These are phyloP conservation scores for Gobionotothen gibberifrons DNA, from an alignment of 2,797 vertebrate species.

Conservation along the genomic window DNA sequence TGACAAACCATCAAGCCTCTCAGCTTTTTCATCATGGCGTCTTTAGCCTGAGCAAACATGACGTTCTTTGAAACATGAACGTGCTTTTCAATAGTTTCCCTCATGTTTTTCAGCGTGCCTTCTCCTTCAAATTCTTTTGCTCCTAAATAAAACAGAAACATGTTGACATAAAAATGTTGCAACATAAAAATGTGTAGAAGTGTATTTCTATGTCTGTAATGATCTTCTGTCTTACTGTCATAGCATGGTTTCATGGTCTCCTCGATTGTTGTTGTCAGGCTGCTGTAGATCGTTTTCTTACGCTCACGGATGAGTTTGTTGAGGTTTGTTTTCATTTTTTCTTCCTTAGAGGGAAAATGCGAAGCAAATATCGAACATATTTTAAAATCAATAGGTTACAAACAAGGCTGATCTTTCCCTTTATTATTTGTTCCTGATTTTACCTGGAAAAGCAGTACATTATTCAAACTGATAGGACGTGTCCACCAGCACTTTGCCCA, in stretches of 20 bases:
- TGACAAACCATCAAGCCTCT: constrained; percentile 33
- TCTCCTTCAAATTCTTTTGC: rapidly evolving
- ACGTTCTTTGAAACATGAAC: neutral
- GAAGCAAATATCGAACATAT: neutral
- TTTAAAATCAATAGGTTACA: neutral
- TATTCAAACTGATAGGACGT: no score
- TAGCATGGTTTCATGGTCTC: constrained; percentile 49
- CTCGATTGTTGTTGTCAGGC: constrained; percentile 28
- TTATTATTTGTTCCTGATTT: neutral
- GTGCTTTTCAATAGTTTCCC: neutral
- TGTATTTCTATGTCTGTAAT: neutral
- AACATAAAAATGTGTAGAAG: no score
- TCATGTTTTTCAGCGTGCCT: neutral
- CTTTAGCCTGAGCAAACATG: constrained; percentile 51
- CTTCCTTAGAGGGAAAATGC: constrained; percentile 25
- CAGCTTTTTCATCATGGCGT: constrained; percentile 5
- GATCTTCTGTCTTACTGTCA: constrained; percentile 15
- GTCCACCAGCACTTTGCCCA: neutral
- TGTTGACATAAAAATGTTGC: no score
- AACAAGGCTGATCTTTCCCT: neutral
- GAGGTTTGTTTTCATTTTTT: constrained; percentile 41
- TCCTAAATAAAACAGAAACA: constrained; percentile 29
- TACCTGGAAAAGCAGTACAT: neutral
- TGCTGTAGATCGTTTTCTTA: constrained; percentile 55
- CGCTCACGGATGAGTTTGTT: constrained; percentile 1